Evolutionary conservation across 2,797 vertebrate species (phyloP).

Genomic region (Aphelocoma californica): DNA sequence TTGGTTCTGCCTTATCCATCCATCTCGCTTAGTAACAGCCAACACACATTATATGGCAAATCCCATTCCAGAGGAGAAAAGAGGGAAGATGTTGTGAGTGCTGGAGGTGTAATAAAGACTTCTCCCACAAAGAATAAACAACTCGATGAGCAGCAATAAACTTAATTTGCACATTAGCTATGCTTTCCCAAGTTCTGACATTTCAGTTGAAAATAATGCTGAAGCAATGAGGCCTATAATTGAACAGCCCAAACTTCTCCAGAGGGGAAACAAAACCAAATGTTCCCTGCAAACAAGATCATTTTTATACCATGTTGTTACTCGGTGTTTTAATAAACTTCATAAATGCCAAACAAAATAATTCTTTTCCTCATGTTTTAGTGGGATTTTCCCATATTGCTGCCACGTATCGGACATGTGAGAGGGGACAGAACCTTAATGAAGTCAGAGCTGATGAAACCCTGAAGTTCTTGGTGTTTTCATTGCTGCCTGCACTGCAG

Average conservation of each 20-base stretch:
- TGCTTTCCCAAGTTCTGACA: slow-evolving; percentile 79
- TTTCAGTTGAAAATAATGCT: slow-evolving; percentile 79
- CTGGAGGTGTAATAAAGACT: slow-evolving; percentile 74
- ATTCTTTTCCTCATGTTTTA: not conserved
- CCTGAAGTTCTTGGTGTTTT: not conserved
- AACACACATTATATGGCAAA: not conserved
- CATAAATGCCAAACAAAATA: slow-evolving; percentile 63
- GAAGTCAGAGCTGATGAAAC: not conserved
- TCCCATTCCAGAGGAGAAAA: slow-evolving; percentile 27
- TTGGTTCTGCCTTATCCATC: slow-evolving; percentile 9
- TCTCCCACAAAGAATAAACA: slow-evolving; percentile 75
- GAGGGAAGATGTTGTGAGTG: slow-evolving; percentile 46
- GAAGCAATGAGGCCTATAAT: slow-evolving; percentile 84
- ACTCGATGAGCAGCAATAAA: slow-evolving; percentile 77
- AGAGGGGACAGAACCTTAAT: not conserved
- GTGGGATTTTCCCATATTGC: slow-evolving; percentile 5
- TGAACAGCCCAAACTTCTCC: slow-evolving; percentile 80
- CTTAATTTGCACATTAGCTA: slow-evolving; percentile 82
- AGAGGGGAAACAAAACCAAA: slow-evolving; percentile 78
- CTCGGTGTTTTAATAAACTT: slow-evolving; percentile 74
- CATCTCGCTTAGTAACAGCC: slow-evolving; percentile 37
- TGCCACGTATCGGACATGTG: not conserved
- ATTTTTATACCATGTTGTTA: slow-evolving; percentile 72
- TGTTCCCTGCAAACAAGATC: slow-evolving; percentile 75
- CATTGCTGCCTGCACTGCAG: not conserved